Conservation (phyloP, 2,888 invertebrate species). For the Emmelina monodactyla region DNA sequence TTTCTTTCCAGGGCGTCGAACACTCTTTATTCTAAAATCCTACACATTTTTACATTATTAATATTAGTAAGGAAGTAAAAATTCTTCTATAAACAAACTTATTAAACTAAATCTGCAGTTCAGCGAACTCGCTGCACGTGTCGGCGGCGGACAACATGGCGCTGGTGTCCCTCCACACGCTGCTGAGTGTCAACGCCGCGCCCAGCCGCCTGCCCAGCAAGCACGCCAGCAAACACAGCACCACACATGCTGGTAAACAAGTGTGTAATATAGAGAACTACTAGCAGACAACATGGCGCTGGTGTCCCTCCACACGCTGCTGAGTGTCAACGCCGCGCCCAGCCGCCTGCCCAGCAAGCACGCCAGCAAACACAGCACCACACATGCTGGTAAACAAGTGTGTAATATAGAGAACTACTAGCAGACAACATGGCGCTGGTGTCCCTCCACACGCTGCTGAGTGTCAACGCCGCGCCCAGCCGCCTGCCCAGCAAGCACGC, state of each 20-base stretch:
- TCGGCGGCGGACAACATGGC: slow-evolving; percentile 42
- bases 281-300: slow-evolving; percentile 48
- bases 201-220: slow-evolving; percentile 24
- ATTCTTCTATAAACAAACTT: too few relatives aligned
- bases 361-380: slow-evolving; percentile 24
- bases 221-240: slow-evolving; percentile 26
- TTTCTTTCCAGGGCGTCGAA: too few relatives aligned
- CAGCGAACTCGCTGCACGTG: slow-evolving; percentile 38
- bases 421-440: slow-evolving; percentile 49
- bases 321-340: slow-evolving; percentile 35
- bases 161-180: slow-evolving; percentile 49
- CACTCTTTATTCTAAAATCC: too few relatives aligned
- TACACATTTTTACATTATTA: too few relatives aligned
- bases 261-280: too few relatives aligned
- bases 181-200: slow-evolving; percentile 38
- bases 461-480: slow-evolving; percentile 29
- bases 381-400: too few relatives aligned
- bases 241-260: too few relatives aligned
- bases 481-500: slow-evolving; percentile 26
- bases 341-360: slow-evolving; percentile 25
- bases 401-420: too few relatives aligned
- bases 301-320: slow-evolving; percentile 49
- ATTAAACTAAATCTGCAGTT: too few relatives aligned
- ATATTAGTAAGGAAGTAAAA: too few relatives aligned
- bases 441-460: slow-evolving; percentile 49